Evolutionary conservation across 2,888 invertebrate genomes (phyloP), one percentile per base, ranked within the genome.

Genomic region (Anticlea derivata): DNA sequence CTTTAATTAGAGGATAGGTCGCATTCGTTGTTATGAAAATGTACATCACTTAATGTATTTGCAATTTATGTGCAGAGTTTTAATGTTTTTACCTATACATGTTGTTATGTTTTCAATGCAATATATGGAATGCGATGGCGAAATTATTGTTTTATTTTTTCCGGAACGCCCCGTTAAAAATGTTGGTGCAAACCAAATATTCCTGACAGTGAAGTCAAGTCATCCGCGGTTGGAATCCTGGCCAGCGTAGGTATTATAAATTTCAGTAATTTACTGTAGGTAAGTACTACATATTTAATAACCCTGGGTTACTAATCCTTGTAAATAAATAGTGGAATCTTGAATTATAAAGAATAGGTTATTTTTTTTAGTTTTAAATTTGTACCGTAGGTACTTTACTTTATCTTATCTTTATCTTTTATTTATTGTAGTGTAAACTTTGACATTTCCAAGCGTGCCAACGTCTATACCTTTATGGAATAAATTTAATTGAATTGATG

Each of bases 101-200:
- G 59, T 58, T 68, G 58, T 66, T 75, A 66, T 80, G 69, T 86
- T 89, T 88, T 89, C 84, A 79, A 41, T 86, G 72, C 86, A 89
- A 87, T 89, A 89, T 73, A 90, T 58, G 77, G 81, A 86, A 88
- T 90, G 90, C 80, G 88, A 89, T 78, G 90, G 90, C 90, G 90
- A 75, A 89, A 54, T 55, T 48, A 51, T 65, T 67, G 74, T 83
- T 86, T 85, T 77, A 75, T 80, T 86, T 69, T 23, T 43, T 27
- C n/a, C n/a, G n/a, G n/a, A n/a, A n/a, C n/a, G n/a, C n/a, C n/a
- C n/a, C n/a, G n/a, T n/a, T n/a, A n/a, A n/a, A n/a, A n/a, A n/a
- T n/a, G n/a, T n/a, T n/a, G n/a, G n/a, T n/a, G n/a, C n/a, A n/a
- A n/a, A 17, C 17, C 20, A 26, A n/a, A n/a, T n/a, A n/a, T n/a